Base-by-base conservation (phyloP, 2,888 invertebrate species). In the Epinotia demarniana region DNA sequence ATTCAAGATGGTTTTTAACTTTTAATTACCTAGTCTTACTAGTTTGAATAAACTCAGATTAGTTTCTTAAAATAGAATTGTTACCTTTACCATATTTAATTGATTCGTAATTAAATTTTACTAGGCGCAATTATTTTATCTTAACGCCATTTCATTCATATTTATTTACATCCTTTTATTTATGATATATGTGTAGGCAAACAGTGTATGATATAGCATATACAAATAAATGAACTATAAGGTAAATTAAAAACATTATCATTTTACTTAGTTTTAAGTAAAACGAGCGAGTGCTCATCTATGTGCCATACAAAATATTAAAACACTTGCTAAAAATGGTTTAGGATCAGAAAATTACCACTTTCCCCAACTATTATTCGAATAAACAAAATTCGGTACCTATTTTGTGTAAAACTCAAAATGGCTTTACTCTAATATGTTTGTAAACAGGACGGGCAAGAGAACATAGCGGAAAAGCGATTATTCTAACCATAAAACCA, bases 391-490 rank as follows among this genome's bases (percentile, higher is more conserved):
- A 16, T 49, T 49, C 16, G 49, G 49, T 49, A 33, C 33, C 3
- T 4, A 33, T 3, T 33, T 16, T 49, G 49, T 49, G 33, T 33
- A 33, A 33, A 33, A 33, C 33, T 8, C 18, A 39, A 33, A 18
- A 18, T 43, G 4, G 13, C 18, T 43, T 11, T 16, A 43, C 2
- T n/a, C 19, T 46, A 46, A 66, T 5, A 12, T 18, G n/a, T 18
- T 66, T 53, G 19, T 19, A 23, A 53, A 66, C 23, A 53, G 66
- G 66, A 55, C 66, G 66, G 66, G 66, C 53, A 49, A 66, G 53
- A 49, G 27, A 11, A 53, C 19, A 19, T 53, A 46, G n/a, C 5
- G 33, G 27, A 27, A 49, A 64, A 66, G 6, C 27, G 53, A 33
- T 55, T 33, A 53, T 53, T 66, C 66, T 9, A 53, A 18, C 18